Percentiles rank a stretch among this genome's conserved stretches.
phyloP scores from a whole-genome alignment of 2,888 invertebrate species.

The Azorinus chamasolen region DNA sequence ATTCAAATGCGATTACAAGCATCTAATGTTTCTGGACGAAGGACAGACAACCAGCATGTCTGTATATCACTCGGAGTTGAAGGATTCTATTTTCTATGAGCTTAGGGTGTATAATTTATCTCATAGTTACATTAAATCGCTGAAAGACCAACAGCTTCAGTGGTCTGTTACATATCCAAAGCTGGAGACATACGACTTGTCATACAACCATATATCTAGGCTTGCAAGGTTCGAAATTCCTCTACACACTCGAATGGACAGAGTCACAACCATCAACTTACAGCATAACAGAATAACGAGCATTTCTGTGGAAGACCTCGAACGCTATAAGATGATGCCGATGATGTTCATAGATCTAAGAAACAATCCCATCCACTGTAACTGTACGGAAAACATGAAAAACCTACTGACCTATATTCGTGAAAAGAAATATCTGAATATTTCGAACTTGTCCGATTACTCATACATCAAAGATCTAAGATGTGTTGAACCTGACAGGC shows the following conservation, averaged over 20 bases:
- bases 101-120: conserved; percentile 62
- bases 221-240: conserved; percentile 63
- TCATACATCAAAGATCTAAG: conserved; percentile 58
- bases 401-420: conserved; percentile 41
- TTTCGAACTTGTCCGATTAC: conserved; percentile 43
- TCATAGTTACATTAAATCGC: conserved; percentile 51
- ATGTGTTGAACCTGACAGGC: conserved; percentile 57
- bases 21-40: conserved; percentile 65
- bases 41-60: conserved; percentile 56
- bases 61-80: conserved; percentile 64
- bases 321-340: conserved; percentile 55
- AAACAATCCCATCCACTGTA: conserved; percentile 73
- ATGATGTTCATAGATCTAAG: conserved; percentile 70
- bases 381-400: conserved; percentile 58
- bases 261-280: conserved; percentile 57
- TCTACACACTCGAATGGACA: conserved; percentile 26
- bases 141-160: conserved; percentile 59
- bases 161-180: conserved; percentile 72
- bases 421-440: conserved; percentile 28
- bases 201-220: conserved; percentile 69
- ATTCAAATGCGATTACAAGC: conserved; percentile 61
- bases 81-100: conserved; percentile 63
- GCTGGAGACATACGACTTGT: conserved; percentile 70
- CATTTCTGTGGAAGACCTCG: conserved; percentile 60
- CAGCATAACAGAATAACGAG: conserved; percentile 70